Percentiles rank a stretch among this genome's conserved stretches.
Evolutionary conservation across 2,888 invertebrate genomes (phyloP).

Genomic region (Leptarthrus brevirostris): DNA sequence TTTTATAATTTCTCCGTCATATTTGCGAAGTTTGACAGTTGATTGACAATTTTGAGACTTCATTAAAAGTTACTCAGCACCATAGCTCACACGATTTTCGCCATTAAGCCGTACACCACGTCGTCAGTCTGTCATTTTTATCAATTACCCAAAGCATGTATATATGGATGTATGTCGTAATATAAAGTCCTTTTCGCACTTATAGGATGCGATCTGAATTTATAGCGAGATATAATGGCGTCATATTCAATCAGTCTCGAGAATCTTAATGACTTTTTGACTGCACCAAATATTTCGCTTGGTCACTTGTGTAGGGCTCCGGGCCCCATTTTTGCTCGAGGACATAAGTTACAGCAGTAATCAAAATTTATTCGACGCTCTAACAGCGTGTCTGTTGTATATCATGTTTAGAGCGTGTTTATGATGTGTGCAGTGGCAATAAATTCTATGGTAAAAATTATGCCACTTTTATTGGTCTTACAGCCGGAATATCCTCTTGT

Average conservation of each 20-base stretch:
- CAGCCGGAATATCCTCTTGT: constrained; percentile 9
- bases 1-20: constrained; percentile 29
- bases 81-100: constrained; percentile 3
- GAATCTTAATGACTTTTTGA: constrained; percentile 17
- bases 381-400: neutral
- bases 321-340: neutral
- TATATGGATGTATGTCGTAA: neutral
- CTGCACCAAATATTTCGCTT: constrained; percentile 13
- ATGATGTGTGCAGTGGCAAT: constrained; percentile 39
- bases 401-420: constrained; percentile 27
- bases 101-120: neutral
- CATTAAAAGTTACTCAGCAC: constrained; percentile 29
- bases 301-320: constrained; percentile 1
- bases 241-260: constrained; percentile 12
- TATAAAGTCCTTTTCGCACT: neutral
- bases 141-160: constrained; percentile 13
- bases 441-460: constrained; percentile 43
- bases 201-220: neutral
- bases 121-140: neutral
- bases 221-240: neutral
- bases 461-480: constrained; percentile 28
- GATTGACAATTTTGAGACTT: constrained; percentile 34
- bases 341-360: constrained; percentile 31
- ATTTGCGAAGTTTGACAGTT: constrained; percentile 32
- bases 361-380: constrained; percentile 33